Evolutionary conservation across 2,797 vertebrate genomes (phyloP), one percentile per base, ranked within the genome.

Genomic region (Smutsia temminckii): DNA sequence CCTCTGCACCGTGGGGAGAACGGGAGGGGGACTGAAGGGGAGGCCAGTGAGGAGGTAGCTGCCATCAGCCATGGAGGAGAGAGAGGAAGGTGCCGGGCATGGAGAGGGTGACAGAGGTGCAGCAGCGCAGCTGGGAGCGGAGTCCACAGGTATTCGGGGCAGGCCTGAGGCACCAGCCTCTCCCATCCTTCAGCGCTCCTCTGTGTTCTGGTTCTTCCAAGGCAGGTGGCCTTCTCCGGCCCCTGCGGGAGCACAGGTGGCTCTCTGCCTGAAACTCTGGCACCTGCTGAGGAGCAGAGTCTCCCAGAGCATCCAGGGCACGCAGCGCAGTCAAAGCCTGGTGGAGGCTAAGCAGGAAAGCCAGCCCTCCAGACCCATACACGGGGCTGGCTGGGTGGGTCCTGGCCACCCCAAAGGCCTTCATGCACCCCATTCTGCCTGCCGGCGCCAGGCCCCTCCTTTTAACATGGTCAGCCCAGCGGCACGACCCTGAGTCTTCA

Each of bases 81-180:
- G 21, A n/a, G 17, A 42, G 21, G 64, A 21, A 34, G 75, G 11
- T 6, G 3, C 46, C 6, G 6, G 61, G 61, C 32, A 8, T 9
- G 32, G 72, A 63, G 25, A 53, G 32, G 5, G 55, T 14, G n/a
- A 25, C 32, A 89, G 86, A 94, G 85, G 78, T 42, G n/a, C n/a
- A n/a, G n/a, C n/a, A n/a, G n/a, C n/a, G 77, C 23, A 59, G 23
- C 34, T 17, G 61, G 20, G 55, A 40, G 51, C 27, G 1, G 49
- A 23, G 9, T 9, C 66, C 74, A n/a, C 34, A 21, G 34, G 51
- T 20, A 51, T 10, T 29, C 12, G 23, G 23, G 63, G 51, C 34
- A 53, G 40, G 25, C 13, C 16, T 32, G 7, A 10, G 16, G 9
- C 3, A 2, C n/a, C 3, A 3, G 25, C 5, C 8, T 14, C 4